These are phyloP conservation scores for Electrona antarctica DNA, from an alignment of 2,113 vertebrate genomes.

Conservation along the genomic window DNA sequence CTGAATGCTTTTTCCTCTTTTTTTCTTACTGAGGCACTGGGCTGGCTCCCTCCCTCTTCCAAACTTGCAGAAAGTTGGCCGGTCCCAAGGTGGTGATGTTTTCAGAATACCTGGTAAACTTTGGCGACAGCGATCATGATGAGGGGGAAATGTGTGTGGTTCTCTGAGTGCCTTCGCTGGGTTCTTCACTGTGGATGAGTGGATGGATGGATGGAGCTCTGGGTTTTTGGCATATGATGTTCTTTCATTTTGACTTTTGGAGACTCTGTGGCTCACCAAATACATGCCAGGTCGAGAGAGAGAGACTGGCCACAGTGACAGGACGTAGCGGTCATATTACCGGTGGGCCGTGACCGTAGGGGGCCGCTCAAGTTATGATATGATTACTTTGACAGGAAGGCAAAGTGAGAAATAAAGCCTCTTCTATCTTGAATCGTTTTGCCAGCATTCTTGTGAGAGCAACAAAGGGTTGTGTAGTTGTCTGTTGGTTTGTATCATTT, in stretches of 20 bases:
- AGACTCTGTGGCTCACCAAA: constrained; percentile 50
- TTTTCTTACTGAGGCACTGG: constrained; percentile 5
- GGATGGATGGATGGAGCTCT: constrained; percentile 58
- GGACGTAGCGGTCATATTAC: too few relatives aligned
- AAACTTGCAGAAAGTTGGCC: constrained; percentile 34
- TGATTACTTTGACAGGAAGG: too few relatives aligned
- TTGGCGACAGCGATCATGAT: constrained; percentile 12
- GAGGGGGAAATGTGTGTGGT: constrained; percentile 33
- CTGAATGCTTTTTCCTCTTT: neutral
- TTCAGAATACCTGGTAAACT: constrained; percentile 23
- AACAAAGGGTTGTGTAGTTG: neutral
- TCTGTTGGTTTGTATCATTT: neutral
- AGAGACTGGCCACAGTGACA: too few relatives aligned
- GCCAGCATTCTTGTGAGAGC: too few relatives aligned
- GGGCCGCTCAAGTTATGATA: too few relatives aligned
- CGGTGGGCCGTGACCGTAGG: too few relatives aligned
- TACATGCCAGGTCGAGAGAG: neutral
- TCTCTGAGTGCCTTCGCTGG: neutral
- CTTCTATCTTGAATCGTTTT: too few relatives aligned
- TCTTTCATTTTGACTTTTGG: constrained; percentile 60
- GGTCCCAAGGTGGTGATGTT: constrained; percentile 33
- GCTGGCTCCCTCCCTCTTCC: neutral
- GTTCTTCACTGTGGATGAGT: constrained; percentile 38
- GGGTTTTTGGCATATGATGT: constrained; percentile 57
- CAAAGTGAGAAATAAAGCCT: too few relatives aligned